Conservation (phyloP, 1,140 invertebrate genomes). For the Euborellia annulipes region DNA sequence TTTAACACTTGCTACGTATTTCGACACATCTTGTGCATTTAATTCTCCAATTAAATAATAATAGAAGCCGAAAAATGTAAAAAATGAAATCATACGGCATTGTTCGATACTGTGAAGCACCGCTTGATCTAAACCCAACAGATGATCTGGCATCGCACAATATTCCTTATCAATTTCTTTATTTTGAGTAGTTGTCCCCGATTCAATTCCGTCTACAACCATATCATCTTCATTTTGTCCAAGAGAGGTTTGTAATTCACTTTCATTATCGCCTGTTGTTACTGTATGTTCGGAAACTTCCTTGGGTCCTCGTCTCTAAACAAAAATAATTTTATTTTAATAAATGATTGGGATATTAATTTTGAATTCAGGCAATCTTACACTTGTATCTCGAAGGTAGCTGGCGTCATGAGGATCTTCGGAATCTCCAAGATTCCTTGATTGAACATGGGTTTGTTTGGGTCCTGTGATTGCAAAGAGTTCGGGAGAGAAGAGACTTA, state of each 20-base stretch:
- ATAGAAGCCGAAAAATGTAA: too few relatives aligned
- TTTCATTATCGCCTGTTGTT: conserved; percentile 6
- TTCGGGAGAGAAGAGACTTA: conserved; percentile 79
- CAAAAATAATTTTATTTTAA: too few relatives aligned
- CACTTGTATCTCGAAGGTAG: conserved; percentile 75
- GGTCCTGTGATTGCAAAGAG: conserved; percentile 66
- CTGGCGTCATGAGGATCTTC: conserved; percentile 89
- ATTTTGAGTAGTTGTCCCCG: conserved; percentile 27
- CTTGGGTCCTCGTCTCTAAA: conserved; percentile 43
- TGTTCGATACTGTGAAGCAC: conserved; percentile 82
- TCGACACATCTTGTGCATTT: too few relatives aligned
- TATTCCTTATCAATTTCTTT: conserved; percentile 34
- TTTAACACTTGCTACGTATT: too few relatives aligned
- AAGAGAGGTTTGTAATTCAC: too few relatives aligned
- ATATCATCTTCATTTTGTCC: conserved; percentile 75
- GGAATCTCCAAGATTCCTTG: conserved; percentile 59
- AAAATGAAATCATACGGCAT: too few relatives aligned
- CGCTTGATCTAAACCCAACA: conserved; percentile 77
- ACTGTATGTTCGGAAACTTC: too few relatives aligned
- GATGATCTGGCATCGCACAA: conserved; percentile 51
- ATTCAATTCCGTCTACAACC: conserved; percentile 59
- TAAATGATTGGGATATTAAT: too few relatives aligned
- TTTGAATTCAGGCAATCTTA: too few relatives aligned
- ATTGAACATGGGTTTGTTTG: conserved; percentile 55
- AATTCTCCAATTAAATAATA: too few relatives aligned